Percentiles rank a stretch among this genome's conserved stretches.
phyloP scores from a whole-genome alignment of 2,113 vertebrate species.

The Dissostichus mawsoni region DNA sequence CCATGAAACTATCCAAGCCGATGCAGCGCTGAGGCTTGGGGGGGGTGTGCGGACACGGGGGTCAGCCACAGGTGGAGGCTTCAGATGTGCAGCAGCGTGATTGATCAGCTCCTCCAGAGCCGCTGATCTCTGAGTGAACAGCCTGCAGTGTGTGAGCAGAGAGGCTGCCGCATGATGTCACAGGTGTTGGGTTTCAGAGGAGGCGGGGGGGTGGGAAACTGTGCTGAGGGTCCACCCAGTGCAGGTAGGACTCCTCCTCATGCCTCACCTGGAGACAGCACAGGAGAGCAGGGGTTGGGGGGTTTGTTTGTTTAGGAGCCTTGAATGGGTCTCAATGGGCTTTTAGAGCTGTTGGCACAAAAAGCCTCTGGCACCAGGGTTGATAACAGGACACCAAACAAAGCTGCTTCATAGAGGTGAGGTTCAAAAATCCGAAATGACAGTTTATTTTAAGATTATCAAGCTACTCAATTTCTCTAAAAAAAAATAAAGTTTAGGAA shows the following conservation, averaged over 20 bases:
- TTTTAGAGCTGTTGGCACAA: background rate
- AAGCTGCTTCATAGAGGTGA: background rate
- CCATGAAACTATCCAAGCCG: constrained; percentile 20
- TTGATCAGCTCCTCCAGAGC: constrained; percentile 46
- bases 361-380: background rate
- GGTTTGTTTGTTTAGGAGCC: background rate
- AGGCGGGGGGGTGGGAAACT: constrained; percentile 50
- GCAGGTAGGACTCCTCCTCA: constrained; percentile 66
- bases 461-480: background rate
- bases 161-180: constrained; percentile 67
- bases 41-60: constrained; percentile 6
- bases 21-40: background rate
- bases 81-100: constrained; percentile 8
- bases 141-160: constrained; percentile 50
- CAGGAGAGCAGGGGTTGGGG: background rate
- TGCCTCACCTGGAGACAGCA: constrained; percentile 14
- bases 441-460: background rate
- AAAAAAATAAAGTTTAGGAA: background rate
- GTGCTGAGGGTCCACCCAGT: constrained; percentile 8
- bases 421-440: background rate
- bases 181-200: constrained; percentile 80
- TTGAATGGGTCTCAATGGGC: background rate
- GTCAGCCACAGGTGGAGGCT: constrained; percentile 52
- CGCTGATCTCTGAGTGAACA: constrained; percentile 63
- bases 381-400: background rate